These are phyloP conservation scores for Noctua pronuba DNA, from an alignment of 2,888 invertebrate genomes.

Conservation along the genomic window DNA sequence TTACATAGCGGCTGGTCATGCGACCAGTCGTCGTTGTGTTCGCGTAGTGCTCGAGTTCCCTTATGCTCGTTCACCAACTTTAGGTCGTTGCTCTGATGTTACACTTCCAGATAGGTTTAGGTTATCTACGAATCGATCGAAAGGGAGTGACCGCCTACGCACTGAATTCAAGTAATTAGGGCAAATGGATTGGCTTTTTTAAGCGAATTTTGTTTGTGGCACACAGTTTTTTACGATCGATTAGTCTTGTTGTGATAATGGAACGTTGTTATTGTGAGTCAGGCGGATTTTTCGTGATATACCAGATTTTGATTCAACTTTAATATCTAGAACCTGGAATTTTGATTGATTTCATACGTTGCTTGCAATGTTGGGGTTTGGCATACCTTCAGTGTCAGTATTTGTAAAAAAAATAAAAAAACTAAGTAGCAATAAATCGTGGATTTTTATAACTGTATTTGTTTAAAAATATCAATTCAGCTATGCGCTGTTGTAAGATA, in stretches of 20 bases:
- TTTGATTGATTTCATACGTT: no score
- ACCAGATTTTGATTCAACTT: not conserved
- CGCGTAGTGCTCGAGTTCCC: not conserved
- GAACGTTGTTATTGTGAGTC: conserved; percentile 8
- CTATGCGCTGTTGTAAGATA: no score
- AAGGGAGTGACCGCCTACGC: conserved; percentile 33
- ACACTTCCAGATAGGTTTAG: conserved; percentile 31
- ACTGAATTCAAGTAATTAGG: conserved; percentile 55
- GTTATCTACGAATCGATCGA: conserved; percentile 40
- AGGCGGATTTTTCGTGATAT: not conserved
- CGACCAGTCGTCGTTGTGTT: not conserved
- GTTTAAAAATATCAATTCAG: no score
- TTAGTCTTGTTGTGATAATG: conserved; percentile 23
- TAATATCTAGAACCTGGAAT: not conserved
- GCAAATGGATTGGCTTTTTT: conserved; percentile 23
- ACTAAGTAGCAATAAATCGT: no score
- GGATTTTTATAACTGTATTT: no score
- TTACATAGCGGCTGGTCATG: not conserved
- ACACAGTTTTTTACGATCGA: conserved; percentile 37
- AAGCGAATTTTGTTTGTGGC: conserved; percentile 13
- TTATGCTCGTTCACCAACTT: not conserved
- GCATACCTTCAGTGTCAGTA: no score
- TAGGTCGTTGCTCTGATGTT: conserved; percentile 20
- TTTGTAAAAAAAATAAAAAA: no score
- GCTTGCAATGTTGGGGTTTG: no score